phyloP scores from a whole-genome alignment of 2,888 invertebrate genomes.

The Platycheirus rosarum region DNA sequence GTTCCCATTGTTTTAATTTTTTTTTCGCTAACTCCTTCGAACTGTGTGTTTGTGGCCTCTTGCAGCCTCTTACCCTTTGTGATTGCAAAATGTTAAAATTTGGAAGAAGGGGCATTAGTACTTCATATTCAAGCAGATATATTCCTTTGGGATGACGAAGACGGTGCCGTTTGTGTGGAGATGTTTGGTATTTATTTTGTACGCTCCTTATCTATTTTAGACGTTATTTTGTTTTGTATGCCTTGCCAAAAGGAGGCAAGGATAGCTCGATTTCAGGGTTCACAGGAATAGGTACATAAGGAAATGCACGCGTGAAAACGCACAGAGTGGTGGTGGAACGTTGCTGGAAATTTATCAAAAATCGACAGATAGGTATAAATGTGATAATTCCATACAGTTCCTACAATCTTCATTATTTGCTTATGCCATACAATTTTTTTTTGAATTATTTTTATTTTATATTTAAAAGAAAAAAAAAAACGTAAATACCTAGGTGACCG shows the following conservation, averaged over 20 bases:
- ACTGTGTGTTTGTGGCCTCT: constrained; percentile 46
- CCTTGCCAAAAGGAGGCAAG: no score
- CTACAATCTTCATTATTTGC: no score
- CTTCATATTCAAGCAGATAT: constrained; percentile 55
- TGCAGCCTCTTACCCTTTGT: constrained; percentile 44
- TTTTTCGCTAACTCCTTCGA: constrained; percentile 47
- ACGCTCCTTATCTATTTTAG: constrained; percentile 38
- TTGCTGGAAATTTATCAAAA: constrained; percentile 53
- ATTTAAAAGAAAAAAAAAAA: no score
- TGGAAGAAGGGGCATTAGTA: constrained; percentile 38
- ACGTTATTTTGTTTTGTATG: constrained; percentile 16
- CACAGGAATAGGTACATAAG: no score
- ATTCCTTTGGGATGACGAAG: not conserved
- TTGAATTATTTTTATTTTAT: no score
- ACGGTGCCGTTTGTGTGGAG: constrained; percentile 12
- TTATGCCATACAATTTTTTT: no score
- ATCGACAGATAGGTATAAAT: constrained; percentile 23
- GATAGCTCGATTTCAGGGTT: no score
- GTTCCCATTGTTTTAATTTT: no score
- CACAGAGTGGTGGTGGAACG: constrained; percentile 37
- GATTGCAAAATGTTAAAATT: constrained; percentile 49
- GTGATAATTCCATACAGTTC: no score
- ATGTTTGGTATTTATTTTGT: constrained; percentile 36
- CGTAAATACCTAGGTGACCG: no score
- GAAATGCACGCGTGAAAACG: no score